Evolutionary conservation across 2,113 vertebrate species (phyloP).

Genomic region (Zosterops pallidus): DNA sequence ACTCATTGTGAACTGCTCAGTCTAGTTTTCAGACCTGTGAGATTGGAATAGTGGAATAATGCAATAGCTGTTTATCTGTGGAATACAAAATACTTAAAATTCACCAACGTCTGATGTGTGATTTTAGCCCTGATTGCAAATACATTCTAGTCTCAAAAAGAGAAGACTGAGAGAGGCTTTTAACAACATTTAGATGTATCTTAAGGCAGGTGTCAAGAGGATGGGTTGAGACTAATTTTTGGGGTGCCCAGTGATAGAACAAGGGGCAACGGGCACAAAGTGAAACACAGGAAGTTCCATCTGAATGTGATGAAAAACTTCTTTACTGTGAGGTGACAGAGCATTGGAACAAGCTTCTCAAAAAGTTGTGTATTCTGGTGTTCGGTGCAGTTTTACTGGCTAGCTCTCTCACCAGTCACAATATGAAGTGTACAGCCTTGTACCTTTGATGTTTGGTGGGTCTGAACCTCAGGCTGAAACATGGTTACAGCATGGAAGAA

Average conservation of each 20-base stretch:
- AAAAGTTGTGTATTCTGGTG: neutral
- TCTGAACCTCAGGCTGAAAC: too few species aligned
- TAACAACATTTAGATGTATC: neutral
- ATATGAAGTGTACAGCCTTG: too few species aligned
- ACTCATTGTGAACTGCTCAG: neutral
- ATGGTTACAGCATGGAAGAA: too few species aligned
- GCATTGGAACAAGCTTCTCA: neutral
- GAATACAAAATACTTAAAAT: neutral
- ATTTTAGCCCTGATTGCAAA: neutral
- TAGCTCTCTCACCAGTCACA: too few species aligned
- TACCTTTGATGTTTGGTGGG: too few species aligned
- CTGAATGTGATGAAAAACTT: neutral
- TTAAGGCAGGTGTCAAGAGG: neutral
- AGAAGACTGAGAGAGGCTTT: neutral
- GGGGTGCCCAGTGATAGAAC: neutral
- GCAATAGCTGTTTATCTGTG: neutral
- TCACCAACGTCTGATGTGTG: neutral
- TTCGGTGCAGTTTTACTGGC: too few species aligned
- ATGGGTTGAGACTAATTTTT: rapidly evolving
- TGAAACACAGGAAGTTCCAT: neutral
- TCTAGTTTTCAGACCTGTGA: neutral
- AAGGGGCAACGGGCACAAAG: neutral
- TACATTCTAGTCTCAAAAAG: neutral
- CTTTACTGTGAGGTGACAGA: neutral
- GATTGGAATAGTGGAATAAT: neutral